A percentile compares a stretch with the other conserved stretches of the same genome.
These are phyloP conservation scores for Asarcornis scutulata DNA, from an alignment of 2,113 vertebrate genomes.

Conservation along the genomic window DNA sequence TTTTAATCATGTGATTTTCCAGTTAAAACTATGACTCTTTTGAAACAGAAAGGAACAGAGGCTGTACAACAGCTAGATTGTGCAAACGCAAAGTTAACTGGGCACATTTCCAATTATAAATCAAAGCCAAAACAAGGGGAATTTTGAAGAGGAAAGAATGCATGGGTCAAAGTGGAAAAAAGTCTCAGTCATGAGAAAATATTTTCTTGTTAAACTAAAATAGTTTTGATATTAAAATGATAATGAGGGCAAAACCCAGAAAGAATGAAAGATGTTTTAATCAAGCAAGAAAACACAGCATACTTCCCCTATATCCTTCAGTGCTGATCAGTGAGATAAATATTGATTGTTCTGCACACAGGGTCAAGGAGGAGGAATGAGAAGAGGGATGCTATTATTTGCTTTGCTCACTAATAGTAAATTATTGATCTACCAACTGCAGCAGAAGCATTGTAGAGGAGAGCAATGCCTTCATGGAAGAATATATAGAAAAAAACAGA, in stretches of 20 bases:
- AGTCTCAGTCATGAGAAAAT: constrained; percentile 56
- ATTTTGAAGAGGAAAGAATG: constrained; percentile 74
- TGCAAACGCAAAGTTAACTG: constrained; percentile 42
- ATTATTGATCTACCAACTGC: constrained; percentile 25
- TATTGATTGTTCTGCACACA: constrained; percentile 7
- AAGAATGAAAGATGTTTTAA: constrained; percentile 32
- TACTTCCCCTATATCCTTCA: background rate
- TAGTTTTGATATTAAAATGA: constrained; percentile 64
- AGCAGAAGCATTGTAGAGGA: background rate
- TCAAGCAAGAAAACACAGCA: background rate
- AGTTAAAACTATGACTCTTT: constrained; percentile 48
- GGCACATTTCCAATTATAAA: constrained; percentile 54
- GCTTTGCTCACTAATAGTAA: constrained; percentile 28
- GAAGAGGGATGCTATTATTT: background rate
- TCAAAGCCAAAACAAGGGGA: constrained; percentile 60
- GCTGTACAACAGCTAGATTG: constrained; percentile 33
- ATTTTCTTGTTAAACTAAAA: constrained; percentile 61
- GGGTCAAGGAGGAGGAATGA: constrained; percentile 4
- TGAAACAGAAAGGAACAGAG: constrained; percentile 52
- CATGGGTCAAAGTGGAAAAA: constrained; percentile 62
- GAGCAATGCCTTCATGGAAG: background rate
- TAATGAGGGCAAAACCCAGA: constrained; percentile 50
- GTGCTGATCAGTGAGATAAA: background rate
- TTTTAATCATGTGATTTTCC: constrained; percentile 47
- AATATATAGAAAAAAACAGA: constrained; percentile 3